Percentiles rank a stretch among this genome's conserved stretches.
Evolutionary conservation across 2,797 vertebrate genomes (phyloP).

Genomic region (Lerista edwardsae): DNA sequence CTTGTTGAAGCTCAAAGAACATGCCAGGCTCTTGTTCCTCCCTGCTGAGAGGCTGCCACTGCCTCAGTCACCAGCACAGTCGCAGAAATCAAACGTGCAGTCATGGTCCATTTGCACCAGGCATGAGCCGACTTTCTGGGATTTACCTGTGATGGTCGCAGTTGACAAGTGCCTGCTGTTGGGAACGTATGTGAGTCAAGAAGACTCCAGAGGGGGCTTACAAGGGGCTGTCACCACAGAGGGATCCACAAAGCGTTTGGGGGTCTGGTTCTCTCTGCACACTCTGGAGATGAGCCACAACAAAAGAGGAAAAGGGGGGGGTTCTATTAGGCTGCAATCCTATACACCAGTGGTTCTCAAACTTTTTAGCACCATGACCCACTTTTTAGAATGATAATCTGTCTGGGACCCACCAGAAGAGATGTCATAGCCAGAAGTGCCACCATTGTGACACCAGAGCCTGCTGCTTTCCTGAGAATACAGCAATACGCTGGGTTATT

Average conservation of each 20-base stretch:
- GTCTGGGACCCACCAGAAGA: too few relatives aligned
- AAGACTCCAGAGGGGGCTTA: neutral
- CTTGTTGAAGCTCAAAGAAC: slow-evolving; percentile 26
- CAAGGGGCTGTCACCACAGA: neutral
- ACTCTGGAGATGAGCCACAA: neutral
- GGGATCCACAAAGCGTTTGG: neutral
- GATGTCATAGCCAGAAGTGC: too few relatives aligned
- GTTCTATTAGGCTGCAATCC: too few relatives aligned
- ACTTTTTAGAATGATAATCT: too few relatives aligned
- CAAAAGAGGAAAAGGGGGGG: neutral
- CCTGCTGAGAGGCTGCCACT: neutral
- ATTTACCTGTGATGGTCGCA: slow-evolving; percentile 24
- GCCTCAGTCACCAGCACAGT: neutral
- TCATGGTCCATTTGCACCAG: slow-evolving; percentile 10
- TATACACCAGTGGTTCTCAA: too few relatives aligned
- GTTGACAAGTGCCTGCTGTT: neutral
- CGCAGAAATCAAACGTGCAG: slow-evolving; percentile 52
- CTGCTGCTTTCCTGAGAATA: too few relatives aligned
- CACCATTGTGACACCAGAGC: too few relatives aligned
- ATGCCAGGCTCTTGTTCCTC: neutral
- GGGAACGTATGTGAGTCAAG: neutral
- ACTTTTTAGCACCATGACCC: too few relatives aligned
- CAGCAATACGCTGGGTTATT: too few relatives aligned
- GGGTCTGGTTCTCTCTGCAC: neutral
- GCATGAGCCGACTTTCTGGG: slow-evolving; percentile 17